Evolutionary conservation across 2,797 vertebrate species (phyloP).

Genomic region (Microchirus variegatus): DNA sequence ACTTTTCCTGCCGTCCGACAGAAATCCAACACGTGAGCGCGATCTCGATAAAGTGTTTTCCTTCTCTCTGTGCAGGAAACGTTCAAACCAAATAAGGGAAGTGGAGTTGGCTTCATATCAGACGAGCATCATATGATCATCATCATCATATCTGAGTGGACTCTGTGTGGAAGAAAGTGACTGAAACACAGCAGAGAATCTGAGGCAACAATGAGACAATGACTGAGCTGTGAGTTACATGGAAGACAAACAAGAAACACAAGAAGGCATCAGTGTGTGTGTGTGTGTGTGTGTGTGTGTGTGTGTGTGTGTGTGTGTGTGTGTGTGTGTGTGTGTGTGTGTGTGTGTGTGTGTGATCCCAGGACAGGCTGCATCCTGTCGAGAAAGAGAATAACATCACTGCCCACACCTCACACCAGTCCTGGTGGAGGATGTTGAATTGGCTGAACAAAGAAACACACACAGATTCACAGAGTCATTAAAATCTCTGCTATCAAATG

Average conservation of each 20-base stretch:
- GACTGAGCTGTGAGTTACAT: neutral
- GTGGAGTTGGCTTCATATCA: constrained; percentile 10
- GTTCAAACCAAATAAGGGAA: constrained; percentile 17
- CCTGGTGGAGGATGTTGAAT: neutral
- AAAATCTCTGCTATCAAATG: constrained; percentile 11
- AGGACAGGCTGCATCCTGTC: constrained; percentile 24
- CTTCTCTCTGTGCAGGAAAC: constrained; percentile 7
- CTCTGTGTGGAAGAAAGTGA: neutral
- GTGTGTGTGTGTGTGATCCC: constrained; percentile 25
- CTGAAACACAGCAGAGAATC: too few relatives aligned
- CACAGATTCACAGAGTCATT: constrained; percentile 18
- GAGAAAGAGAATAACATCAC: neutral
- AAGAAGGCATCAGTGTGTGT: constrained; percentile 14
- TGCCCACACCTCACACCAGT: constrained; percentile 6
- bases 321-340: too few relatives aligned
- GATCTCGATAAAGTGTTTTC: neutral
- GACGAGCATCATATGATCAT: constrained; percentile 3
- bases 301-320: too few relatives aligned
- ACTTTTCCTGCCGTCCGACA: neutral
- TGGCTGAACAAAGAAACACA: constrained; percentile 14
- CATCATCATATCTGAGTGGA: constrained; percentile 8
- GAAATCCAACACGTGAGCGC: neutral
- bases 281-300: too few relatives aligned
- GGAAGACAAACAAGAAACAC: constrained; percentile 1
- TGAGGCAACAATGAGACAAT: too few relatives aligned